Evolutionary conservation across 1,140 invertebrate species (phyloP).

Genomic region (Scaptomyza graminum): DNA sequence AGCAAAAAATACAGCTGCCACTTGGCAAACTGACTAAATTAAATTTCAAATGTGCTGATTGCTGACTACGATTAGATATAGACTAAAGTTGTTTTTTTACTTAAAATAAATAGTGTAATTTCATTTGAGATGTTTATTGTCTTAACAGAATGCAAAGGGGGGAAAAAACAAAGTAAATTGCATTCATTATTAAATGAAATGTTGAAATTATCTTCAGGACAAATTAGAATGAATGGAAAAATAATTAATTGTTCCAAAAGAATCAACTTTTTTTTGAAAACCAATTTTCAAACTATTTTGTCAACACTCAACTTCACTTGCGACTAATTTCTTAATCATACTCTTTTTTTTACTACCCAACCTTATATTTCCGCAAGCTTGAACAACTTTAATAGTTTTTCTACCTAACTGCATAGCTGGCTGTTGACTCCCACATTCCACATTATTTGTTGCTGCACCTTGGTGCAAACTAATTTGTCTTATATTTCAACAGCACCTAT

Average conservation of each 20-base stretch:
- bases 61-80: conserved; percentile 14
- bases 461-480: conserved; percentile 70
- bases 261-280: no score
- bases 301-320: no score
- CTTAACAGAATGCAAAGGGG: no score
- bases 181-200: no score
- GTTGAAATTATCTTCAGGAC: no score
- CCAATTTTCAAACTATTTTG: no score
- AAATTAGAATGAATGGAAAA: no score
- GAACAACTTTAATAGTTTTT: conserved; percentile 12
- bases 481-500: conserved; percentile 47
- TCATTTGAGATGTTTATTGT: background rate
- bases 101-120: background rate
- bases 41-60: conserved; percentile 29
- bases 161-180: no score
- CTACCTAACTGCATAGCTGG: background rate
- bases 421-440: conserved; percentile 15
- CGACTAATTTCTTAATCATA: conserved; percentile 3
- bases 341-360: background rate
- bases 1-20: conserved; percentile 26
- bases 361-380: background rate
- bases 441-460: conserved; percentile 30
- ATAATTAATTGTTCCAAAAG: no score
- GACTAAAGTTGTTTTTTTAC: background rate
- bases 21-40: conserved; percentile 39